Evolutionary conservation across 2,113 vertebrate species (phyloP), one percentile per base, ranked within the genome.

Genomic region (Calidris pugnax): DNA sequence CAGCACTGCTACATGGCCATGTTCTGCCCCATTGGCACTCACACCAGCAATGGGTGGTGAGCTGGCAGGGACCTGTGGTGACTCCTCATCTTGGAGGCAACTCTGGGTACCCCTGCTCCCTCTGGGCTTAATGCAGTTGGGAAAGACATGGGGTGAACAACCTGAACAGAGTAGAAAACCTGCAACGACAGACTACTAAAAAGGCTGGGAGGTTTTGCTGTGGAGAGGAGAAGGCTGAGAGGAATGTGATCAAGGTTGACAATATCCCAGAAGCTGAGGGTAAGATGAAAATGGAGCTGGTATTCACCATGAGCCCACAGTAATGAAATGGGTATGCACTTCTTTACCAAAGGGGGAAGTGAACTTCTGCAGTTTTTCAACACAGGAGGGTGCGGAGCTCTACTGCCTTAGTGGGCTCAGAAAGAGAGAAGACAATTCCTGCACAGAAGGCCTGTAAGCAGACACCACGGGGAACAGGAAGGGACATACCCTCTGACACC

Each of bases 1-100:
- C 35, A 69, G 24, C 32, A 69, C 56, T 3, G 1, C 0, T 2
- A 26, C 0, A 0, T 39, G 48, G 43, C 50, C 23, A 7, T 7
- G 48, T 23, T 48, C 39, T 89, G 35, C 56, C 48, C 33, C 1
- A 0, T 14, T 2, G 0, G 35, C 1, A 2, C 41, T 62, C 1
- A 0, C 43, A 57, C 7, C 2, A 2, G 23, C 28, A 14, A 15
- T 21, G 3, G 0, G 14, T 51, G 63, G 22, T 81, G 24, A 80
- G 28, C 33, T 1, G 3, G 11, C 41, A 63, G n/a, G 23, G 16
- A 18, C 4, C 7, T 1, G 0, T 4, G n/a, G 50, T 24, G 50
- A 47, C 8, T 14, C 24, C 7, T 1, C 16, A 39, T 24, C 63
- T 60, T 5, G 1, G 26, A 28, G 55, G 18, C 1, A 1, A 33